Evolutionary conservation across 2,888 invertebrate genomes (phyloP), one percentile per base, ranked within the genome.

Genomic region (Drosophila suboccidentalis): DNA sequence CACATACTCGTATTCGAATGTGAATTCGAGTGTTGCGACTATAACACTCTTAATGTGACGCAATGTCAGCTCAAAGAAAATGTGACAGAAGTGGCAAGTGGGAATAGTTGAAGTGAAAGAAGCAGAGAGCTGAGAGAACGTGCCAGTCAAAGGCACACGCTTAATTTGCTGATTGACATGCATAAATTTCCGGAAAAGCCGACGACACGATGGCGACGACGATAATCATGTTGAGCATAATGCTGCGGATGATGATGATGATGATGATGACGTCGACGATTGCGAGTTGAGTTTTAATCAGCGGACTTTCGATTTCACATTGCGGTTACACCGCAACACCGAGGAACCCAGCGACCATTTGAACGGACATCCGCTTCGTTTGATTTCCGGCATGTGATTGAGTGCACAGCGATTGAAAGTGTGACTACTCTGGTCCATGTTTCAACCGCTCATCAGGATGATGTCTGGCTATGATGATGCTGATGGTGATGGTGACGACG

Each of bases 321-420:
- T 83, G 83, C 87, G 83, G 89, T 84, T 80, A 66, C 34, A 59
- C 69, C 47, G 61, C 43, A 70, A 32, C 59, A 44, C 38, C 15
- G 36, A 38, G n/a, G 38, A 34, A 13, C 32, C 65, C 66, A 67
- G 71, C 76, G 84, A 76, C 87, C 79, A 85, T 76, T 78, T 79
- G 82, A 85, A 75, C 86, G 85, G 85, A 86, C 66, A 80, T 86
- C 90, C 85, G 90, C 71, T 80, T 73, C 86, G 86, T 78, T 89
- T 88, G 88, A 89, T 88, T 89, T 86, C 85, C 85, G 88, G 85
- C 86, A 85, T 85, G 86, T 88, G 88, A 85, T 85, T 87, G 83
- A 80, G 89, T 89, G 83, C 78, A 71, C 81, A 78, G 78, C 72
- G 68, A 71, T 68, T 57, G 78, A 68, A 76, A 78, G 78, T 72